Evolutionary conservation across 2,888 invertebrate genomes (phyloP), one percentile per base, ranked within the genome.

Genomic region (Eudasyphora cyanicolor): DNA sequence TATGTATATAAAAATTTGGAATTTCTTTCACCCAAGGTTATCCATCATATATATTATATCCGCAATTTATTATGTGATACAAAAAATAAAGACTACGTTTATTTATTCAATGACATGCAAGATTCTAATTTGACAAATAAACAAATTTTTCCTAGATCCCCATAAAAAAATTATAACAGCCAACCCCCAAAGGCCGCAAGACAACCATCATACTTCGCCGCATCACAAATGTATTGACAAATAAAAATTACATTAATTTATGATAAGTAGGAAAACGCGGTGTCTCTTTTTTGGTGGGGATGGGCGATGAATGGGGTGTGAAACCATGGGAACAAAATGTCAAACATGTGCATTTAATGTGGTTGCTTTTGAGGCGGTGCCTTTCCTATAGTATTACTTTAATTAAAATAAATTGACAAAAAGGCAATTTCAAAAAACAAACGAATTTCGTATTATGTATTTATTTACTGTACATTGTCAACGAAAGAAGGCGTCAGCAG

Each of bases 401-500:
- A 62, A 62, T 62, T 62, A 62, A 62, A 32, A 29, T 62, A 62
- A 62, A 62, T 62, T 62, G 35, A 62, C 62, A 32, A 60, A 29
- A 24, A 29, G 24, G 12, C 24, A 24, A 51, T 2, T 51, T 51
- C 19, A 51, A 51, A 51, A 51, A 45, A 45, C 45, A 51, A 51
- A 51, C 21, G 51, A 21, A 21, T 21, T 51, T 51, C 38, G 10
- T 38, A 38, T 38, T 10, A 38, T 38, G 2, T 12, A 45, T 45
- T n/a, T n/a, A n/a, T n/a, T n/a, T n/a, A n/a, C n/a, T n/a, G n/a
- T n/a, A n/a, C n/a, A n/a, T n/a, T n/a, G n/a, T n/a, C n/a, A n/a
- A n/a, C n/a, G n/a, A n/a, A 45, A 2, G 12, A 3, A n/a, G 14
- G 45, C 4, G 2, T 45, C n/a, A 38, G 38, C 45, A n/a, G 45